Conservation (phyloP, 2,888 invertebrate species). For the Drosophila colorata region DNA sequence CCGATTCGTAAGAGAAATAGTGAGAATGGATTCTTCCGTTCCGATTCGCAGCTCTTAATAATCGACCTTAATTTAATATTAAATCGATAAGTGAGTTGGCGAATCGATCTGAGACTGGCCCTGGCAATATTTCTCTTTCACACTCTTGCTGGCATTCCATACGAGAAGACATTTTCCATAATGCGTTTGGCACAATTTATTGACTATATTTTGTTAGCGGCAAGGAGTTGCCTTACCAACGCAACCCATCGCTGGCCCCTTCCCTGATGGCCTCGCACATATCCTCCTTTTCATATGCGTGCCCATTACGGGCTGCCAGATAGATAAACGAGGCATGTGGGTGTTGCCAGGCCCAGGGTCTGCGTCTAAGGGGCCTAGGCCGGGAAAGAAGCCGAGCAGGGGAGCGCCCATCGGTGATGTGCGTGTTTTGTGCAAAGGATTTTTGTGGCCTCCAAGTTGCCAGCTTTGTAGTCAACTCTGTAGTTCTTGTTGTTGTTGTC, state of each 20-base stretch:
- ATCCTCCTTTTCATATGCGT: constrained; percentile 61
- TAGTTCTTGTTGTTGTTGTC: constrained; percentile 28
- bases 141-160: constrained; percentile 5
- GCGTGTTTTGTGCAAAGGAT: constrained; percentile 62
- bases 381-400: constrained; percentile 1
- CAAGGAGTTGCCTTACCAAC: constrained; percentile 49
- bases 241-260: constrained; percentile 9
- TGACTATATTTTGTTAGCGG: constrained; percentile 54
- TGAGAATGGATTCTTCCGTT: too few species aligned
- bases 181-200: constrained; percentile 57
- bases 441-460: constrained; percentile 53
- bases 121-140: constrained; percentile 7
- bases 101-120: constrained; percentile 3
- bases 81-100: constrained; percentile 14
- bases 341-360: constrained; percentile 42
- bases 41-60: neutral
- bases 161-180: constrained; percentile 48
- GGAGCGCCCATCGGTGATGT: constrained; percentile 39
- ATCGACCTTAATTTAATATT: neutral
- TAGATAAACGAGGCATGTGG: constrained; percentile 65
- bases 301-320: constrained; percentile 60
- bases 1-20: too few species aligned
- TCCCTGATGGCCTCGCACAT: constrained; percentile 34
- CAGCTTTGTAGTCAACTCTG: constrained; percentile 20
- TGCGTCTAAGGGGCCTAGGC: too few species aligned